These are phyloP conservation scores for Odontocerum albicorne DNA, from an alignment of 2,888 invertebrate genomes.

Conservation along the genomic window DNA sequence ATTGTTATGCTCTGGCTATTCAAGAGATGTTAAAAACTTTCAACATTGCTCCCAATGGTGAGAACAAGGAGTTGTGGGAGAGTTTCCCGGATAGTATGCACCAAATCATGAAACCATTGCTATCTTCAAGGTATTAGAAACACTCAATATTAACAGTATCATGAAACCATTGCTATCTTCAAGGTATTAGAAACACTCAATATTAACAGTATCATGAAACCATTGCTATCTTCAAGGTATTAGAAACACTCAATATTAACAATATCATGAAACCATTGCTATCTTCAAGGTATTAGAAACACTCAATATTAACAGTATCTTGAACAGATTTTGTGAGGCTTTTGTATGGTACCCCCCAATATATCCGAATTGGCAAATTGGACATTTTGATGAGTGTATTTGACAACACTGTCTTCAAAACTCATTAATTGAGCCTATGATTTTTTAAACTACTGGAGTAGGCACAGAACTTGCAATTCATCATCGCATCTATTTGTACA, in stretches of 20 bases:
- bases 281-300: conserved; percentile 62
- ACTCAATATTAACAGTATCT: background rate
- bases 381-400: too few relatives aligned
- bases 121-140: conserved; percentile 65
- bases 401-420: too few relatives aligned
- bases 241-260: background rate
- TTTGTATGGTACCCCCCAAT: too few relatives aligned
- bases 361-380: too few relatives aligned
- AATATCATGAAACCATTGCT: conserved; percentile 76
- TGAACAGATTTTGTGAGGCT: too few relatives aligned
- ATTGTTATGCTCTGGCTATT: conserved; percentile 78
- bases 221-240: conserved; percentile 72
- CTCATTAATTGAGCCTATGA: too few relatives aligned
- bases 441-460: too few relatives aligned
- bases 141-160: conserved; percentile 46
- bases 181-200: conserved; percentile 48
- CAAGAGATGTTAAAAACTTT: conserved; percentile 76
- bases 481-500: too few relatives aligned
- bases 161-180: conserved; percentile 76
- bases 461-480: too few relatives aligned
- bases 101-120: conserved; percentile 74
- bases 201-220: conserved; percentile 68
- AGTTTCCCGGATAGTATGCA: conserved; percentile 70
- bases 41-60: conserved; percentile 66
- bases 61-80: conserved; percentile 68